Evolutionary conservation across 1,140 invertebrate species (phyloP).

Genomic region (Drosophila trapezifrons): DNA sequence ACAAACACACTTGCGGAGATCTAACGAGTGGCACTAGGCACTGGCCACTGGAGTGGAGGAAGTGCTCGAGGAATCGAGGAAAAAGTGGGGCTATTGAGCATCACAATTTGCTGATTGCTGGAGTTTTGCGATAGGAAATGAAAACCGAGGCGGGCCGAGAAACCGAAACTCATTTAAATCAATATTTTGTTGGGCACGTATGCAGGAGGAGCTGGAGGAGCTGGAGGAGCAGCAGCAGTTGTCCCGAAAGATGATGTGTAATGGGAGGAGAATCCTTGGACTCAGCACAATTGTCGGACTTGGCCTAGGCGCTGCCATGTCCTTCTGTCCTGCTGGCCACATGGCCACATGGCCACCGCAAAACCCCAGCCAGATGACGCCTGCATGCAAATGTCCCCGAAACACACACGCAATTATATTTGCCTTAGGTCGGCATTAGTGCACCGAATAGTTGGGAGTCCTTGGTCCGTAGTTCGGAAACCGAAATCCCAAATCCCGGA

Average conservation of each 20-base stretch:
- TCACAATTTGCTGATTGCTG: constrained; percentile 81
- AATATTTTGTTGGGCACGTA: constrained; percentile 82
- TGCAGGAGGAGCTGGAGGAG: constrained; percentile 26
- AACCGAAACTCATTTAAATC: constrained; percentile 83
- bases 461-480: constrained; percentile 21
- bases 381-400: constrained; percentile 79
- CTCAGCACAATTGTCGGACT: constrained; percentile 76
- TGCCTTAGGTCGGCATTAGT: constrained; percentile 82
- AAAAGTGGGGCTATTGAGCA: constrained; percentile 79
- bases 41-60: constrained; percentile 21
- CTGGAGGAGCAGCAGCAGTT: constrained; percentile 26
- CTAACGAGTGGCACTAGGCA: constrained; percentile 62
- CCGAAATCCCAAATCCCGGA: constrained; percentile 39
- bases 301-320: constrained; percentile 50
- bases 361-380: constrained; percentile 72
- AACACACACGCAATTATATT: constrained; percentile 78
- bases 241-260: constrained; percentile 30
- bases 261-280: constrained; percentile 43
- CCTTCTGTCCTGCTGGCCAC: constrained; percentile 41
- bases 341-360: constrained; percentile 63
- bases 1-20: constrained; percentile 43
- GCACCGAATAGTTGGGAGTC: constrained; percentile 13
- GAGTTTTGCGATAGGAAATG: constrained; percentile 79
- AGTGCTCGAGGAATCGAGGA: constrained; percentile 70
- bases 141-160: constrained; percentile 58